Conservation (phyloP, 1,140 invertebrate genomes). For the Semibalanus balanoides region DNA sequence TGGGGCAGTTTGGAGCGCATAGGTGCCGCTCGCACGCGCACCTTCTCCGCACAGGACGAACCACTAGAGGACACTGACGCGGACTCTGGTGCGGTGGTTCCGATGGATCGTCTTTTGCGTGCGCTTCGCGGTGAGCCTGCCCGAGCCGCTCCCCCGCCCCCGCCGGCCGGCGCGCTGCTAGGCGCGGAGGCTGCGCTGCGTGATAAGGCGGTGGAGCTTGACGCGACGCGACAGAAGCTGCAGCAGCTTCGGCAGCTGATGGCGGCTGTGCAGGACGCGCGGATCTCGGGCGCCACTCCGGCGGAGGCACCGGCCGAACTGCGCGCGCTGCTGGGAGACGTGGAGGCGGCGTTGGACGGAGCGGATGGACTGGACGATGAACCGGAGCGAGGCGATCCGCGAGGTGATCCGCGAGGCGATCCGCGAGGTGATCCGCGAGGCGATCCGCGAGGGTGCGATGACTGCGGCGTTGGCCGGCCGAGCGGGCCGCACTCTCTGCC, state of each 20-base stretch:
- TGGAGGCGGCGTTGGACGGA: not conserved
- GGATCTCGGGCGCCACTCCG: too few species aligned
- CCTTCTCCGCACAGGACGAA: not conserved
- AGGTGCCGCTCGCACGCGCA: not conserved
- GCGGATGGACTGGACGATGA: too few species aligned
- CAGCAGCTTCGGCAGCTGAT: not conserved
- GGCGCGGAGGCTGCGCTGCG: too few species aligned
- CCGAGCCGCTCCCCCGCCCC: not conserved
- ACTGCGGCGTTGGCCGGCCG: not conserved
- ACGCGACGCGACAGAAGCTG: not conserved
- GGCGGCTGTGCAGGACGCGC: too few species aligned
- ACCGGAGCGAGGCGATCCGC: too few species aligned
- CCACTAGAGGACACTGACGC: not conserved
- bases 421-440: too few species aligned
- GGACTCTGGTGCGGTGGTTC: not conserved
- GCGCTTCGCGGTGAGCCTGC: not conserved
- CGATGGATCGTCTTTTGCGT: not conserved
- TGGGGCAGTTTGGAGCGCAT: not conserved
- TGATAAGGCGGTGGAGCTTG: not conserved
- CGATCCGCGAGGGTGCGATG: not conserved
- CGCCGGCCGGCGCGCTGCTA: not conserved
- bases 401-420: too few species aligned
- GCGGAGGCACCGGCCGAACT: not conserved
- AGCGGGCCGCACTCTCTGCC: not conserved
- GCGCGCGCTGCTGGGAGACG: not conserved